Evolutionary conservation across 2,113 vertebrate genomes (phyloP), one percentile per base, ranked within the genome.

Genomic region (Xenopus laevis): DNA sequence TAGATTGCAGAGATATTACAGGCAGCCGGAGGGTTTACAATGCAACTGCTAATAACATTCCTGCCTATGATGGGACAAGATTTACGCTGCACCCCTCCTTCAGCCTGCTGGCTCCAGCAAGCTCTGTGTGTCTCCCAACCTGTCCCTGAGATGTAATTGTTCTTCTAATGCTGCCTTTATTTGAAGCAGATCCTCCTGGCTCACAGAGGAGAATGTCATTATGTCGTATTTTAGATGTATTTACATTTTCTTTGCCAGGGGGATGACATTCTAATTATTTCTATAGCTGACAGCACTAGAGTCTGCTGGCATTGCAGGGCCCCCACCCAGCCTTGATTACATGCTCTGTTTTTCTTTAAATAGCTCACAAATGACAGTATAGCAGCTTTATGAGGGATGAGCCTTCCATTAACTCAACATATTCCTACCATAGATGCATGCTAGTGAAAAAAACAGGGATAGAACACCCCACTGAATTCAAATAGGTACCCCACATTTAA

Each of bases 201-300:
- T 88, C 86, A 84, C 80, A 87, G 86, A 87, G 79, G 82, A 86
- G 85, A 89, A 89, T 88, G 87, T 88, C 87, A 89, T 89, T 89
- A 89, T 88, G 87, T 89, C 81, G 85, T 87, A 89, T 89, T 89
- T 87, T 87, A 88, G 85, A 86, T 87, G 86, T 88, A 89, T 87
- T 89, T 89, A 89, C 88, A 87, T 87, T 87, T 86, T 86, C 84
- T 78, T 89, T 88, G 86, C 88, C 87, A 88, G 85, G 86, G 88
- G 88, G 85, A 86, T 88, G 88, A 88, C 84, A 82, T 88, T 86
- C 83, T 88, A 89, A 88, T 89, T 88, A 88, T 88, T 89, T 88
- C 88, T 87, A 85, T 88, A 85, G 84, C 87, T 86, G 88, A 88
- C 87, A 87, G 88, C 86, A 84, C 80, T 70, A 84, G 81, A 77